Evolutionary conservation across 1,140 invertebrate species (phyloP), one percentile per base, ranked within the genome.

Genomic region (Capitella teleta): DNA sequence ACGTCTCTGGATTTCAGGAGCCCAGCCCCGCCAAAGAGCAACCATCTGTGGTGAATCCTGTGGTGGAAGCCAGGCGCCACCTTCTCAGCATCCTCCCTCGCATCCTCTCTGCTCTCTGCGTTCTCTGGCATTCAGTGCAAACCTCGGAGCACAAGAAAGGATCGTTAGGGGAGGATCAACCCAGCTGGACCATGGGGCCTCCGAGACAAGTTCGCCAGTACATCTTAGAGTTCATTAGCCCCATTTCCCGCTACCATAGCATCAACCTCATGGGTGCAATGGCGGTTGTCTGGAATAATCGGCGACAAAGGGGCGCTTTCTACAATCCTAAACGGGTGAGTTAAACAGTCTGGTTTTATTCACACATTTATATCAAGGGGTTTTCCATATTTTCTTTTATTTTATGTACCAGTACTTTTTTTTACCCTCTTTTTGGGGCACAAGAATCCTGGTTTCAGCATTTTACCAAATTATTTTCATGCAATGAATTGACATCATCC

Each of bases 281-380:
- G 52, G 85, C 86, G n/a, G 81, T 89, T 34, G 86, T 86, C 28
- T 92, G 89, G 88, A 82, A 86, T 63, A 87, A 90, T 59, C 75
- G 82, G 43, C 75, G 79, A 54, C 58, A 61, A 46, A 66, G 62
- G 56, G 38, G 38, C 38, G 21, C 38, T 3, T 19, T 40, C n/a
- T n/a, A n/a, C n/a, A n/a, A n/a, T n/a, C n/a, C n/a, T n/a, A n/a
- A n/a, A n/a, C n/a, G n/a, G n/a, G n/a, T n/a, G n/a, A n/a, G n/a
- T n/a, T n/a, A n/a, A n/a, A n/a, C n/a, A n/a, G n/a, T n/a, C n/a
- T n/a, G n/a, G n/a, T n/a, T n/a, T n/a, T n/a, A n/a, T n/a, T n/a
- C n/a, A n/a, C n/a, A n/a, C n/a, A n/a, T n/a, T n/a, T n/a, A n/a
- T n/a, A n/a, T n/a, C n/a, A n/a, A n/a, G n/a, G n/a, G n/a, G n/a